These are phyloP conservation scores for Ischnus inquisitorius DNA, from an alignment of 2,888 invertebrate genomes.

Conservation along the genomic window DNA sequence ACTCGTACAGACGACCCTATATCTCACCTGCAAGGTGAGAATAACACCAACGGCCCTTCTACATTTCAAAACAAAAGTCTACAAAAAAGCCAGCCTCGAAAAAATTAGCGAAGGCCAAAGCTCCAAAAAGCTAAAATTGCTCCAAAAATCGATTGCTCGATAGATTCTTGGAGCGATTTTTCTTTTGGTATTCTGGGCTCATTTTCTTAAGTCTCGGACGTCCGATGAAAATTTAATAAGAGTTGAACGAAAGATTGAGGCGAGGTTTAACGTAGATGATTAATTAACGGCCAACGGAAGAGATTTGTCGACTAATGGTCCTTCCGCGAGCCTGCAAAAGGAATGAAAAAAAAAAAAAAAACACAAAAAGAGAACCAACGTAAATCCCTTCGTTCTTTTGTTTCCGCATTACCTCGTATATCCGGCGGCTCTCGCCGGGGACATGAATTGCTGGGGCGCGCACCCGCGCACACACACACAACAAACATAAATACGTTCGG, in stretches of 20 bases:
- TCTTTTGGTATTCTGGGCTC: no score
- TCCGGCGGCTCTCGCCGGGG: neutral
- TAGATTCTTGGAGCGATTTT: no score
- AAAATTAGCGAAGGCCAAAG: neutral
- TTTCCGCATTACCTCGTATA: conserved; percentile 20
- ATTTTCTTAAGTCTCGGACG: no score
- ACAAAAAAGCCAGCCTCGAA: neutral
- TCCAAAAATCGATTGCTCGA: neutral
- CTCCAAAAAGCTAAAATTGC: neutral
- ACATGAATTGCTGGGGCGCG: conserved; percentile 14
- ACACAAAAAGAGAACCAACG: neutral
- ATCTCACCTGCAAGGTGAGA: conserved; percentile 79
- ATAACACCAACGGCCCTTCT: neutral
- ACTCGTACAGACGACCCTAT: conserved; percentile 72
- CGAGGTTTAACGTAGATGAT: neutral
- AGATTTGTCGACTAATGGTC: conserved; percentile 39
- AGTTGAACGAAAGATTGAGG: neutral
- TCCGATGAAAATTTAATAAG: neutral
- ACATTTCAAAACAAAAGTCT: neutral
- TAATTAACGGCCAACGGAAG: conserved; percentile 10
- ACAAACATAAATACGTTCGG: neutral
- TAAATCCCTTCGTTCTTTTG: conserved; percentile 13
- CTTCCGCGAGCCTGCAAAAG: conserved; percentile 27
- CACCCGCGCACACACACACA: neutral
- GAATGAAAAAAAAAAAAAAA: neutral